Percentiles rank a stretch among this genome's conserved stretches.
These are phyloP conservation scores for Myiotriccus ornatus DNA, from an alignment of 2,797 vertebrate genomes.

Conservation along the genomic window DNA sequence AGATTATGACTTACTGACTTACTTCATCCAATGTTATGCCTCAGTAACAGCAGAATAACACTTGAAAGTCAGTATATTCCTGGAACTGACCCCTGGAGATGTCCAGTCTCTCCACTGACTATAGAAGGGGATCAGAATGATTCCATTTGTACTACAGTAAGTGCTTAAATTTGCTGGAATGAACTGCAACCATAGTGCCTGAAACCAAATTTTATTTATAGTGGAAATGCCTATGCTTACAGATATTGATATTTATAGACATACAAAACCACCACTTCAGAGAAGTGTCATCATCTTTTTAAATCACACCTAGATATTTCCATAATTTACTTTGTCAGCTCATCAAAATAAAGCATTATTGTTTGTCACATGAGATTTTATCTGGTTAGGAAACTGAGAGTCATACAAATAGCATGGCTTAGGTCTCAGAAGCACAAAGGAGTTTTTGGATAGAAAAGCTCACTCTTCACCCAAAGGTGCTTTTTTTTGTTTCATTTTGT, in stretches of 20 bases:
- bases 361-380: neutral
- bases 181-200: neutral
- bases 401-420: neutral
- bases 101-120: neutral
- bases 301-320: neutral
- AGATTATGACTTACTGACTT: neutral
- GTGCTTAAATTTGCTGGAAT: neutral
- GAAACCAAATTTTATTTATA: neutral
- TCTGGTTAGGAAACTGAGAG: neutral
- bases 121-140: neutral
- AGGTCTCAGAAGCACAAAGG: neutral
- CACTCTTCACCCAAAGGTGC: neutral
- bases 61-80: neutral
- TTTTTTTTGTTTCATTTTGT: neutral
- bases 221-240: neutral
- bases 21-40: neutral
- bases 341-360: neutral
- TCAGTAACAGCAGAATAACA: neutral
- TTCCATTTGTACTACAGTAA: neutral
- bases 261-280: neutral
- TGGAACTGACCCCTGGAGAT: neutral
- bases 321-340: neutral
- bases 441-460: neutral
- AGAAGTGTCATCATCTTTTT: neutral
- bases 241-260: slow-evolving; percentile 8